Evolutionary conservation across 2,888 invertebrate species (phyloP).

Genomic region (Stenodema calcarata): DNA sequence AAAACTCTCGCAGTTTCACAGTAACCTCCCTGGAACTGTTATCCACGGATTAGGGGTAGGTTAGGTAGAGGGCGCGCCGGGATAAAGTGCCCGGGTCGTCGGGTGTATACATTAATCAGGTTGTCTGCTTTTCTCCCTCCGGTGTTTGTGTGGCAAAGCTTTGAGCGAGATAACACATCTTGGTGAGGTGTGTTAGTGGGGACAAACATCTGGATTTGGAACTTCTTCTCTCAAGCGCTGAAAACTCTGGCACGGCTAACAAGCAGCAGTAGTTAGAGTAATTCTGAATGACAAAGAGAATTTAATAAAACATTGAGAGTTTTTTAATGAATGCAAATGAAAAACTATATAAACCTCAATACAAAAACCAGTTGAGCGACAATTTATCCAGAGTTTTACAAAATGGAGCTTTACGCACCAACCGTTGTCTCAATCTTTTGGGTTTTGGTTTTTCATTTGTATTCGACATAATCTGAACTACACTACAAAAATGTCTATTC

Average conservation of each 20-base stretch:
- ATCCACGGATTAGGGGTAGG: slow-evolving; percentile 31
- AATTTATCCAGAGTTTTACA: no score
- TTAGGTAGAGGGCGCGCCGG: not conserved
- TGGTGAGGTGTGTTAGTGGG: not conserved
- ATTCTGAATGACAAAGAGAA: not conserved
- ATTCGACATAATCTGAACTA: not conserved
- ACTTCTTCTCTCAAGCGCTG: not conserved
- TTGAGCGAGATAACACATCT: slow-evolving; percentile 26
- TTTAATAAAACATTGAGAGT: not conserved
- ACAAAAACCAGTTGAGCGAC: no score
- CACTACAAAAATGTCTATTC: slow-evolving; percentile 34
- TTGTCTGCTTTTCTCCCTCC: slow-evolving; percentile 33
- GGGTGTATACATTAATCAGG: slow-evolving; percentile 38
- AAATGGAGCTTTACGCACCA: no score
- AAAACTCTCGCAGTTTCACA: not conserved
- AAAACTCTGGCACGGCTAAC: slow-evolving; percentile 15
- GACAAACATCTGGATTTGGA: not conserved
- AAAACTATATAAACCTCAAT: not conserved
- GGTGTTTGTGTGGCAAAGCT: not conserved
- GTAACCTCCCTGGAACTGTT: slow-evolving; percentile 20
- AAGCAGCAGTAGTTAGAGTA: not conserved
- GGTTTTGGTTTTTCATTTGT: not conserved
- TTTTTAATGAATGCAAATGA: not conserved
- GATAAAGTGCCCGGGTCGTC: slow-evolving; percentile 5
- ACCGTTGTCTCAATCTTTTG: no score